Evolutionary conservation across 2,797 vertebrate species (phyloP).

Genomic region (Glyptemys insculpta): DNA sequence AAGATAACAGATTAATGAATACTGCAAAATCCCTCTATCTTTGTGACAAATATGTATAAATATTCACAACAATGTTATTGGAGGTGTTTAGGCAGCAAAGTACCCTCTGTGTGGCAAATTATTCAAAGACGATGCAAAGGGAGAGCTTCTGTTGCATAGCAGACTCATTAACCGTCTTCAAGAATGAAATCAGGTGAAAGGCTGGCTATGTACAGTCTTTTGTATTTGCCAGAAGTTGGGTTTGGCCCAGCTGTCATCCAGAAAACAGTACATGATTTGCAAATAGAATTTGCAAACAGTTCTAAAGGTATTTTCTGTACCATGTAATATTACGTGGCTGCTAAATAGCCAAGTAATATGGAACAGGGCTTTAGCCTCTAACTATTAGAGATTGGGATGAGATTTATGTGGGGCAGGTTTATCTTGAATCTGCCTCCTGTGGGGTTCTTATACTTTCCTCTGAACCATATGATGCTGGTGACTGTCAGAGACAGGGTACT

Average conservation of each 20-base stretch:
- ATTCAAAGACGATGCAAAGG: slow-evolving; percentile 9
- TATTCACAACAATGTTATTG: slow-evolving; percentile 50
- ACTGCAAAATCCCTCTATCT: slow-evolving; percentile 59
- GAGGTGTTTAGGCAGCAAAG: slow-evolving; percentile 61
- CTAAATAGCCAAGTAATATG: not conserved
- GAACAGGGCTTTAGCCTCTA: not conserved
- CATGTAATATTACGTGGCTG: rapidly evolving
- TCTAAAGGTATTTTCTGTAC: rapidly evolving
- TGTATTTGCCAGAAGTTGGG: slow-evolving; percentile 46
- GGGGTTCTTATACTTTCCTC: not conserved
- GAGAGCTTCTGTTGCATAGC: slow-evolving; percentile 64
- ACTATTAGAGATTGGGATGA: not conserved
- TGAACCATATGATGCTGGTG: not conserved
- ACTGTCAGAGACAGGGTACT: not conserved
- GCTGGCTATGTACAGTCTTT: rapidly evolving
- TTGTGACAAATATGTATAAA: slow-evolving; percentile 75
- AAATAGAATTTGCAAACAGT: not conserved
- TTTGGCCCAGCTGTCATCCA: not conserved
- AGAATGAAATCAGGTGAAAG: slow-evolving; percentile 10
- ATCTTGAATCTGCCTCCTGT: not conserved
- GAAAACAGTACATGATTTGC: slow-evolving; percentile 13
- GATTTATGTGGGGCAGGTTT: not conserved
- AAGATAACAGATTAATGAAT: slow-evolving; percentile 75
- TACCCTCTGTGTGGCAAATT: slow-evolving; percentile 71
- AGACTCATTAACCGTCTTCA: slow-evolving; percentile 64